Base-by-base conservation (phyloP, 2,797 vertebrate genomes). In the Sebastes nivosus region DNA sequence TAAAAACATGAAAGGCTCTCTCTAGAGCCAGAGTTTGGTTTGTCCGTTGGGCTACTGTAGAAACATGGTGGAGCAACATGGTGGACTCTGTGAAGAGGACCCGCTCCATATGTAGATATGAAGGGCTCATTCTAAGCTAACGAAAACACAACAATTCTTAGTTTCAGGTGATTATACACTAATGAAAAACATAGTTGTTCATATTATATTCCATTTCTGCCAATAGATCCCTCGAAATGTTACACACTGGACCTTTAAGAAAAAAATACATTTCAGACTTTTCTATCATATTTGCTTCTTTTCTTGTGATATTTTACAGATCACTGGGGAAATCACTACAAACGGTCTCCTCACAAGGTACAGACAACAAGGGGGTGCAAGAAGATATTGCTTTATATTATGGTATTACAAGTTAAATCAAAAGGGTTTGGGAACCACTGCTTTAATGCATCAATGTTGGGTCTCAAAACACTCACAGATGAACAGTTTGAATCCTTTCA, bases 81-180 rank as follows among this genome's bases (percentile, higher is more conserved):
- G 6, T 0, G 16, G 38, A 46, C 42, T 3, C 0, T 0, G 6
- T 46, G 42, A 18, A 7, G 42, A 46, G 6, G 42, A 18, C 14
- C 42, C 5, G 6, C 1, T 46, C 42, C 34, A 11, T 36, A 1
- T 36, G 34, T 36, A 36, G 34, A 36, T 36, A 2, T 36, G 34
- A 36, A 36, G 34, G 3, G 0, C 34, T 36, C 34, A 36, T 36
- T 36, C 34, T 36, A 12, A 12, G 34, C 10, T 36, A 36, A 12
- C 4, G 11, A 36, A 12, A 36, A 36, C 10, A 36, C 34, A 36
- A 36, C 4, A 0, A 36, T 36, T 11, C 34, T 36, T 4, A 36
- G 1, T 36, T 4, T 36, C 34, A 34, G 9, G 32, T 34, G 32
- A 34, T 34, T 34, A 34, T 34, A 10, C 3, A 36, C 11, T 36